Evolutionary conservation across 1,140 invertebrate genomes (phyloP).

Genomic region (Yoshiicerus persimilis): DNA sequence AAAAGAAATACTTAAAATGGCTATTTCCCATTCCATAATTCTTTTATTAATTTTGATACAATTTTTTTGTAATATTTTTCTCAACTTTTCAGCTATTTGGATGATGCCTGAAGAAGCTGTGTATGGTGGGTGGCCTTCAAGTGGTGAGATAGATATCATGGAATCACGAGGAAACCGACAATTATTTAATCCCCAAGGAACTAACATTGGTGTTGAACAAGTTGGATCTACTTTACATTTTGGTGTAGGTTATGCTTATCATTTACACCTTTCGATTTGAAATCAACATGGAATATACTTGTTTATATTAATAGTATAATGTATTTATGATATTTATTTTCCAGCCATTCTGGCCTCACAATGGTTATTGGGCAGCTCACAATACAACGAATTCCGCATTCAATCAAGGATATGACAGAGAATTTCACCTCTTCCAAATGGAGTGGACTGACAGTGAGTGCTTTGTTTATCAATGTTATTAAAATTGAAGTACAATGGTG

Average conservation of each 20-base stretch:
- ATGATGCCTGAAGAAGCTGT: constrained; percentile 47
- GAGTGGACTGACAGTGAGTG: constrained; percentile 52
- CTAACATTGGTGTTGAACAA: constrained; percentile 62
- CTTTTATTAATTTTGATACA: too few species aligned
- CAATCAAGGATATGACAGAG: constrained; percentile 55
- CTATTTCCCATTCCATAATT: too few species aligned
- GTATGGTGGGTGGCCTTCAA: constrained; percentile 51
- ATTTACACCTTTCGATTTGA: too few species aligned
- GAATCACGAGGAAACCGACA: constrained; percentile 51
- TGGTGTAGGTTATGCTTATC: constrained; percentile 64
- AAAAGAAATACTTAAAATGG: too few species aligned
- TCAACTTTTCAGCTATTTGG: too few species aligned
- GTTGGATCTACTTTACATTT: constrained; percentile 65
- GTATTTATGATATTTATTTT: too few species aligned
- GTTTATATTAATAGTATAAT: too few species aligned
- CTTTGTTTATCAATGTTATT: constrained; percentile 38
- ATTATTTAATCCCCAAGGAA: constrained; percentile 55
- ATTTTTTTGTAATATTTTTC: too few species aligned
- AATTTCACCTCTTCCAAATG: constrained; percentile 53
- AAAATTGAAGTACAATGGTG: not conserved
- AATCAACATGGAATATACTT: too few species aligned
- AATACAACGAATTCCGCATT: constrained; percentile 54
- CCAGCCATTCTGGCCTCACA: constrained; percentile 57
- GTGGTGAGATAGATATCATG: constrained; percentile 53
- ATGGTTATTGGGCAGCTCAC: constrained; percentile 60